A percentile compares a stretch with the other conserved stretches of the same genome.
Evolutionary conservation across 1,140 invertebrate genomes (phyloP).

Genomic region (Neuroterus valhalla): DNA sequence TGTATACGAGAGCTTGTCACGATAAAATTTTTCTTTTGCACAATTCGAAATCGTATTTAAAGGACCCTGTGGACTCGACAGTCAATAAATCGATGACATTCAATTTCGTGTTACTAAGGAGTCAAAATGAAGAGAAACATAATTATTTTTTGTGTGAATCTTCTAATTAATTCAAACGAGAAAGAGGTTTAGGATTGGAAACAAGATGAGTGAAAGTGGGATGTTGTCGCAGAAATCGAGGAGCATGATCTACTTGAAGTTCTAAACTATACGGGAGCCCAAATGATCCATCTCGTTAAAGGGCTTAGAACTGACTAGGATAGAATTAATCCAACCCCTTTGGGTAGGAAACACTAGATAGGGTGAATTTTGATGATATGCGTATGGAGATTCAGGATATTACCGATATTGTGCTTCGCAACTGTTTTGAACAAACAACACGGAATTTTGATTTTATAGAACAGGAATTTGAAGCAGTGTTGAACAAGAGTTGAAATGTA

Average conservation of each 20-base stretch:
- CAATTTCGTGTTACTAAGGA: conserved; percentile 34
- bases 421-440: too few species aligned
- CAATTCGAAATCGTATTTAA: conserved; percentile 58
- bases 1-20: conserved; percentile 50
- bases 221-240: neutral
- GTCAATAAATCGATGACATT: conserved; percentile 43
- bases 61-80: conserved; percentile 51
- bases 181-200: neutral
- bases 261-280: neutral
- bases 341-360: conserved; percentile 21
- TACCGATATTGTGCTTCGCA: conserved; percentile 62
- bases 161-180: too few species aligned
- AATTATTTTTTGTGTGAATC: too few species aligned
- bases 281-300: conserved; percentile 72
- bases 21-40: conserved; percentile 58
- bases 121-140: too few species aligned
- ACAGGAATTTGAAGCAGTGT: too few species aligned
- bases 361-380: conserved; percentile 27
- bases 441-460: too few species aligned
- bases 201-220: neutral
- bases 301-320: conserved; percentile 64
- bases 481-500: too few species aligned
- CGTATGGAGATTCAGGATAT: conserved; percentile 59
- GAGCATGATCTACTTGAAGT: conserved; percentile 2
- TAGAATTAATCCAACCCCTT: conserved; percentile 63